These are phyloP conservation scores for Parauchenoglanis punctatus DNA, from an alignment of 2,797 vertebrate genomes.

Conservation along the genomic window DNA sequence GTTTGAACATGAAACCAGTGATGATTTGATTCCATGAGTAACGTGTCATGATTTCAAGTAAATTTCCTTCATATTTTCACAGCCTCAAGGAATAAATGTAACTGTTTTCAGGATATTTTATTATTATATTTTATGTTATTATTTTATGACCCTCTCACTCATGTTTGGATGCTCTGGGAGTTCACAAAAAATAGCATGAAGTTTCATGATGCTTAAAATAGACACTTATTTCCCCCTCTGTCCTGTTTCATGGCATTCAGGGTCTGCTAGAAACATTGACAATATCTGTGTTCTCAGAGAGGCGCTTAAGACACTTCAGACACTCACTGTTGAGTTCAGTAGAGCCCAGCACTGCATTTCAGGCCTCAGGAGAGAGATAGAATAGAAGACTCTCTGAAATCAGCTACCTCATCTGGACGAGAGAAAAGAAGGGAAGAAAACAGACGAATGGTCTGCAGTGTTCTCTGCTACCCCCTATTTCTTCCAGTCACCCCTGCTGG, in stretches of 20 bases:
- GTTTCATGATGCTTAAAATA: slow-evolving; percentile 38
- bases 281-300: slow-evolving; percentile 32
- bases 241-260: slow-evolving; percentile 22
- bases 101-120: not conserved
- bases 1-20: slow-evolving; percentile 13
- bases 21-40: slow-evolving; percentile 20
- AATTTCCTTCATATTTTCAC: not conserved
- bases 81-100: not conserved
- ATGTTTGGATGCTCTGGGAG: slow-evolving; percentile 13
- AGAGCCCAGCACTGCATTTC: slow-evolving; percentile 35
- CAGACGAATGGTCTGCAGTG: slow-evolving; percentile 28
- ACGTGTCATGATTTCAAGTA: slow-evolving; percentile 16
- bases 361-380: slow-evolving; percentile 43
- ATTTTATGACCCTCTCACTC: slow-evolving; percentile 19
- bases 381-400: slow-evolving; percentile 38
- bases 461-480: slow-evolving; percentile 39
- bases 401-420: slow-evolving; percentile 18
- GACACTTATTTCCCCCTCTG: not conserved
- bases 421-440: slow-evolving; percentile 32
- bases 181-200: slow-evolving; percentile 13
- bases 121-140: slow-evolving; percentile 10
- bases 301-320: slow-evolving; percentile 35
- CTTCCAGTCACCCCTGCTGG: slow-evolving; percentile 36
- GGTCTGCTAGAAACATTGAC: slow-evolving; percentile 28
- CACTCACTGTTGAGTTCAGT: slow-evolving; percentile 27